These are phyloP conservation scores for Caenorhabditis angaria DNA, from an alignment of 2,888 invertebrate genomes.

Conservation along the genomic window DNA sequence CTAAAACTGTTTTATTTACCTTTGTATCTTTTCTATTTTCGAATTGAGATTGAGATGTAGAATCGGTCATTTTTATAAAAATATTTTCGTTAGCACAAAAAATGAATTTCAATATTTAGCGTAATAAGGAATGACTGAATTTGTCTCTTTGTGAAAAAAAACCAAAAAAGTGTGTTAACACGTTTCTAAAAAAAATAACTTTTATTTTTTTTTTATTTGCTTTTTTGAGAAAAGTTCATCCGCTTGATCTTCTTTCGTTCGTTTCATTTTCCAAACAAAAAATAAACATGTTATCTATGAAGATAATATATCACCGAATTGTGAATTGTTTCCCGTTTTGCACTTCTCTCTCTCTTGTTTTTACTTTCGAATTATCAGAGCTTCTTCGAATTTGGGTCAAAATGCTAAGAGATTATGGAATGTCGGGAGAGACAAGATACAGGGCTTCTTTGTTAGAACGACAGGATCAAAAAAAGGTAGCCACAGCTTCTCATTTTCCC, in stretches of 20 bases:
- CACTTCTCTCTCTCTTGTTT: background rate
- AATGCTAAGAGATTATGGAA: background rate
- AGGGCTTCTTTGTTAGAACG: slow-evolving; percentile 1
- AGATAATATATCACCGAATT: background rate
- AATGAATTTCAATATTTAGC: too few relatives aligned
- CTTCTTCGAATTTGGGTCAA: background rate
- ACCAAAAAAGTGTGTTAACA: too few relatives aligned
- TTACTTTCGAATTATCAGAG: slow-evolving; percentile 2
- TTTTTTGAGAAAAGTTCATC: background rate
- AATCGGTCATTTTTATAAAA: too few relatives aligned
- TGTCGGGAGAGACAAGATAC: background rate
- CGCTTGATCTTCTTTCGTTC: background rate
- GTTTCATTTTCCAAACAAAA: too few relatives aligned
- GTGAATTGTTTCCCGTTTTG: background rate
- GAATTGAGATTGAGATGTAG: too few relatives aligned
- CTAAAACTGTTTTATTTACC: too few relatives aligned
- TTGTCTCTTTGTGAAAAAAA: too few relatives aligned
- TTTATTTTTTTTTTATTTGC: too few relatives aligned
- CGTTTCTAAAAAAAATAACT: too few relatives aligned
- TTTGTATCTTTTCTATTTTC: too few relatives aligned
- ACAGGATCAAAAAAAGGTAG: slow-evolving; percentile 3
- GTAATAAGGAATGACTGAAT: too few relatives aligned
- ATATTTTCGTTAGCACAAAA: too few relatives aligned
- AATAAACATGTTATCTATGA: background rate
- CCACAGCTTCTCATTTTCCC: background rate